A percentile compares a stretch with the other conserved stretches of the same genome.
Evolutionary conservation across 2,888 invertebrate species (phyloP).

Genomic region (Vandiemenella viatica): DNA sequence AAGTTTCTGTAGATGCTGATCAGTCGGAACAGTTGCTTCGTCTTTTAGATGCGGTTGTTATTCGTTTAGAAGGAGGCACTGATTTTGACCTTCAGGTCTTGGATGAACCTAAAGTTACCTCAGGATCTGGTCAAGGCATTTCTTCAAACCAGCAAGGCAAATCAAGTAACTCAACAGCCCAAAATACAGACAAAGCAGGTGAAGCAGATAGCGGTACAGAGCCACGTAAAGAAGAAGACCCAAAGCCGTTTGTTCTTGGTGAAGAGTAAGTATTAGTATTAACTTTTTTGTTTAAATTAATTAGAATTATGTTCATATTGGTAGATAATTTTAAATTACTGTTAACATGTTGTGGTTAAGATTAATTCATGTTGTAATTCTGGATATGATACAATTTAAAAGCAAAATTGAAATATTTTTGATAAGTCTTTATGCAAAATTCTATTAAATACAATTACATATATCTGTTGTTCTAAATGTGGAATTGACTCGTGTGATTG

Average conservation of each 20-base stretch:
- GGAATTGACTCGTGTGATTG: too few species aligned
- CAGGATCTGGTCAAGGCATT: background rate
- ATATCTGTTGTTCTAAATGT: too few species aligned
- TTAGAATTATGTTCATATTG: background rate
- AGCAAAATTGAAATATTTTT: too few species aligned
- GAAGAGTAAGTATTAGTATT: constrained; percentile 6
- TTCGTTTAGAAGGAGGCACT: constrained; percentile 85
- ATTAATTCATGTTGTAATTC: too few species aligned
- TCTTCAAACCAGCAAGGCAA: background rate
- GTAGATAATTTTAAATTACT: too few species aligned
- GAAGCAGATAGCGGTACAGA: constrained; percentile 9
- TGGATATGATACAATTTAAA: too few species aligned
- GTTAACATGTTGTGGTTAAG: too few species aligned
- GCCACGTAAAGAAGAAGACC: constrained; percentile 24
- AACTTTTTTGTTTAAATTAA: constrained; percentile 10
- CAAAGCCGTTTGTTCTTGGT: constrained; percentile 13
- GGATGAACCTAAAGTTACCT: constrained; percentile 31
- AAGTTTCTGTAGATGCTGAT: constrained; percentile 69
- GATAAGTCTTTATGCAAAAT: too few species aligned
- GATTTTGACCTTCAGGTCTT: constrained; percentile 76
- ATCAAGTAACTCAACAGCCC: background rate
- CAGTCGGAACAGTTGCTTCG: constrained; percentile 61
- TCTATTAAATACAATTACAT: too few species aligned
- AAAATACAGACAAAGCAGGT: background rate
- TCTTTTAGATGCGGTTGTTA: constrained; percentile 88